phyloP scores from a whole-genome alignment of 37 sponge, comb jelly and placozoan species.

The Dysidea cf. avara region DNA sequence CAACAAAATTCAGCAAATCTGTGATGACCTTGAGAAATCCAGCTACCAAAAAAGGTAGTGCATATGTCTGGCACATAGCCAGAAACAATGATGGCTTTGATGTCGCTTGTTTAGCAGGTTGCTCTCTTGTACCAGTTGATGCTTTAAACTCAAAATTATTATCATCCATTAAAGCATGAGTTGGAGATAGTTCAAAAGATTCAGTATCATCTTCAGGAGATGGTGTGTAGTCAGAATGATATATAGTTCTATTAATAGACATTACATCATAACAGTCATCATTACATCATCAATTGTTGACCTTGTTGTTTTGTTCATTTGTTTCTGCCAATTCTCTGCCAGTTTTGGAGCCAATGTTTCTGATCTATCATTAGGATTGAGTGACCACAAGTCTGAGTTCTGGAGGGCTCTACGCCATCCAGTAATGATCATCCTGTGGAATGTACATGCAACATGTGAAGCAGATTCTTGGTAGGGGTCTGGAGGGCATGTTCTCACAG shows the following conservation, averaged over 20 bases:
- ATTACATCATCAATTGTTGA: slow-evolving; percentile 9
- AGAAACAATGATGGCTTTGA: slow-evolving; percentile 56
- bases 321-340: slow-evolving; percentile 59
- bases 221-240: too few relatives aligned
- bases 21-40: slow-evolving; percentile 64
- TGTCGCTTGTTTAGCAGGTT: too few relatives aligned
- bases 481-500: too few relatives aligned
- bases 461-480: too few relatives aligned
- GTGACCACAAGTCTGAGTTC: slow-evolving; percentile 61
- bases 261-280: too few relatives aligned
- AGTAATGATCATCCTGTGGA: slow-evolving; percentile 53
- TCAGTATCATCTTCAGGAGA: too few relatives aligned
- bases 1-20: slow-evolving; percentile 74
- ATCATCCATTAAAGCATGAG: too few relatives aligned
- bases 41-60: slow-evolving; percentile 45
- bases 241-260: too few relatives aligned
- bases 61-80: slow-evolving; percentile 65
- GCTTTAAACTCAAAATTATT: too few relatives aligned
- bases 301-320: slow-evolving; percentile 59
- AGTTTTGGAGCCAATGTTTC: slow-evolving; percentile 51
- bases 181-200: too few relatives aligned
- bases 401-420: slow-evolving; percentile 69
- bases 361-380: slow-evolving; percentile 65
- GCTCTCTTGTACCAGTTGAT: too few relatives aligned
- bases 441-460: too few relatives aligned